These are phyloP conservation scores for Pyrgus malvae DNA, from an alignment of 2,888 invertebrate species.

Conservation along the genomic window DNA sequence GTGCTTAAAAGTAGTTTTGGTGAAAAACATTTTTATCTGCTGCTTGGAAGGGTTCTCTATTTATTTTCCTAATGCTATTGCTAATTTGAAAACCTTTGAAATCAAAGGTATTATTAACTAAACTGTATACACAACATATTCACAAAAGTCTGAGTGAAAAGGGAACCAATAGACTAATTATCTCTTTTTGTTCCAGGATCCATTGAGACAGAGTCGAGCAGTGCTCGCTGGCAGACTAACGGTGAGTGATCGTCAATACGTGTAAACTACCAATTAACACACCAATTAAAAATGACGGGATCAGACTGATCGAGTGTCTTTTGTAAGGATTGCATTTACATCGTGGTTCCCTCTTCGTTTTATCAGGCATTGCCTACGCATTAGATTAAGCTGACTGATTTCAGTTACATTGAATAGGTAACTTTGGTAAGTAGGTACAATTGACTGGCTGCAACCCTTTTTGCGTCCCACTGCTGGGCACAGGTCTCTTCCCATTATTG, in stretches of 20 bases:
- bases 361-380: background rate
- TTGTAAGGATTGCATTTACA: background rate
- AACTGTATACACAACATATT: background rate
- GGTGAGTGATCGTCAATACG: conserved; percentile 19
- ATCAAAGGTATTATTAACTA: background rate
- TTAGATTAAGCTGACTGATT: background rate
- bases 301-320: conserved; percentile 6
- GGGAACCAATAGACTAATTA: conserved; percentile 8
- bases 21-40: background rate
- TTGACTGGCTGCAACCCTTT: too few relatives aligned
- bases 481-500: too few relatives aligned
- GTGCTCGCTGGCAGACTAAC: conserved; percentile 11
- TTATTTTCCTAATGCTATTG: too few relatives aligned
- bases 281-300: conserved; percentile 19
- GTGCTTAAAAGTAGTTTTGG: background rate
- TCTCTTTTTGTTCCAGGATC: conserved; percentile 15
- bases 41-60: too few relatives aligned
- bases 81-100: too few relatives aligned
- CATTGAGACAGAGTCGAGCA: conserved; percentile 15
- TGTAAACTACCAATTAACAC: conserved; percentile 1
- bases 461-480: too few relatives aligned
- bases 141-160: background rate
- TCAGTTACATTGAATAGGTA: too few relatives aligned
- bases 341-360: background rate
- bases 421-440: too few relatives aligned